Evolutionary conservation across 2,888 invertebrate species (phyloP).

Genomic region (Azorinus chamasolen): DNA sequence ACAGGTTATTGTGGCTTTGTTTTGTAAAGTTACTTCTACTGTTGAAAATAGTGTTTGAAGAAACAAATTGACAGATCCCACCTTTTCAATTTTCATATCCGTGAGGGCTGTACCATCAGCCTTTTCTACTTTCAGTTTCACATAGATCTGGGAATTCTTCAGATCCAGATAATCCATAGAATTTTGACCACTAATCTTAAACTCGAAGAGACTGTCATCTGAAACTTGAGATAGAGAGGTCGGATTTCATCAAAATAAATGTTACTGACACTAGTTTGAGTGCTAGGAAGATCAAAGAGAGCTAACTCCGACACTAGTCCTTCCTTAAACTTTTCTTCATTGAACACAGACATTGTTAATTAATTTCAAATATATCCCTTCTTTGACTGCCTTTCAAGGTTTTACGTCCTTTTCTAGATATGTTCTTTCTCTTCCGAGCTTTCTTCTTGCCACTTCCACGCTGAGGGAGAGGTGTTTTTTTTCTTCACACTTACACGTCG

Average conservation of each 20-base stretch:
- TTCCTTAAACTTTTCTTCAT: constrained; percentile 48
- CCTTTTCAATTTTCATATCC: not conserved
- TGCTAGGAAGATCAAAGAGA: constrained; percentile 56
- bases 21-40: constrained; percentile 59
- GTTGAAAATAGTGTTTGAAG: constrained; percentile 57
- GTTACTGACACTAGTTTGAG: constrained; percentile 55
- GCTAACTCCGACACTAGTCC: constrained; percentile 45
- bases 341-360: constrained; percentile 52
- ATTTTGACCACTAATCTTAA: constrained; percentile 56
- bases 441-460: no score
- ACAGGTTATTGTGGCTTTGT: constrained; percentile 48
- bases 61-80: constrained; percentile 55
- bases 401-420: no score
- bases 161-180: constrained; percentile 59
- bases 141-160: constrained; percentile 49
- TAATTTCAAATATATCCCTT: constrained; percentile 41
- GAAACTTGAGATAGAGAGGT: constrained; percentile 45
- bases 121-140: constrained; percentile 44
- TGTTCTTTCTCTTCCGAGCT: no score
- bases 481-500: no score
- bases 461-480: no score
- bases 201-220: constrained; percentile 53
- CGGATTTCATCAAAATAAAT: constrained; percentile 53
- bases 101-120: constrained; percentile 40
- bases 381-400: not conserved